Conservation (phyloP, 2,113 vertebrate genomes). For the Xiphophorus couchianus region DNA sequence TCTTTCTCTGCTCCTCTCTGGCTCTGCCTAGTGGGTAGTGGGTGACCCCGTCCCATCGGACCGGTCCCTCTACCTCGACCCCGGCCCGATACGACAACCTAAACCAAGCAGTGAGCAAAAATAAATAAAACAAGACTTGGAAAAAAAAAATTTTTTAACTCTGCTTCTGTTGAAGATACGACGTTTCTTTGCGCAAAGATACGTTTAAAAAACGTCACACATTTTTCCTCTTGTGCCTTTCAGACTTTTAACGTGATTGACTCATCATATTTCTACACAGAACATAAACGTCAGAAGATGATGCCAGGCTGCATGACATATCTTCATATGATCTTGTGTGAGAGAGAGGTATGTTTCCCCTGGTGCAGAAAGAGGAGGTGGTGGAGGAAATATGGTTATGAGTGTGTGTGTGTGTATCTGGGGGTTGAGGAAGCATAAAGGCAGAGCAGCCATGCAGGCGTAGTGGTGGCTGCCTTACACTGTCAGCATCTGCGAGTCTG, state of each 20-base stretch:
- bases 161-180: constrained; percentile 19
- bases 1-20: constrained; percentile 83
- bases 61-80: constrained; percentile 83
- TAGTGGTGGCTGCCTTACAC: constrained; percentile 69
- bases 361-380: constrained; percentile 47
- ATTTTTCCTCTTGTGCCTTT: constrained; percentile 31
- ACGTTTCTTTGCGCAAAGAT: constrained; percentile 34
- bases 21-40: constrained; percentile 86
- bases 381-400: constrained; percentile 13
- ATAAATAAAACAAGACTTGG: constrained; percentile 37
- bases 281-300: constrained; percentile 59
- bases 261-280: constrained; percentile 68
- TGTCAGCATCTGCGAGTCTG: constrained; percentile 66
- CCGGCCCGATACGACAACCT: constrained; percentile 90
- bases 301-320: constrained; percentile 46
- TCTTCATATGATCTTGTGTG: constrained; percentile 63
- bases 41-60: constrained; percentile 84
- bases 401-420: constrained; percentile 38
- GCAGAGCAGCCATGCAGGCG: constrained; percentile 59
- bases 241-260: constrained; percentile 61
- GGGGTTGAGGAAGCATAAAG: constrained; percentile 53
- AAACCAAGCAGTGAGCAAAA: constrained; percentile 35
- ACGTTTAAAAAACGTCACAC: constrained; percentile 10
- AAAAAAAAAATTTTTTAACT: constrained; percentile 4
- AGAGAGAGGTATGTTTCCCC: constrained; percentile 57